Conservation (phyloP, 2,888 invertebrate species). For the Dastarcus helophoroides region DNA sequence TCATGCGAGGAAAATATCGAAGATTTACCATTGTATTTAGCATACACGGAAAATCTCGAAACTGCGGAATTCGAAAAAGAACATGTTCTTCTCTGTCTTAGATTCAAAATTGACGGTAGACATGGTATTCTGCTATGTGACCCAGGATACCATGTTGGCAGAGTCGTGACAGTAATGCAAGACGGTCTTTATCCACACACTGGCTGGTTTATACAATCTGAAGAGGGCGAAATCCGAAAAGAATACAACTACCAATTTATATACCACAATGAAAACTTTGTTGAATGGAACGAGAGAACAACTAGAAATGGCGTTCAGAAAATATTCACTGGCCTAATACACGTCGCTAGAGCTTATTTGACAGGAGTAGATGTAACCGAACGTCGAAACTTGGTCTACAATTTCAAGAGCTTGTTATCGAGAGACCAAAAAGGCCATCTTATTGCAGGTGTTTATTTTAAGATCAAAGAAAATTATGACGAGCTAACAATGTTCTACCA, state of each 20-base stretch:
- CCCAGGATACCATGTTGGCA: slow-evolving; percentile 83
- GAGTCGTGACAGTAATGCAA: slow-evolving; percentile 77
- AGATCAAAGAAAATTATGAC: slow-evolving; percentile 45
- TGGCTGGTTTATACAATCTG: slow-evolving; percentile 75
- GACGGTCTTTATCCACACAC: slow-evolving; percentile 80
- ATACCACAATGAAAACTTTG: slow-evolving; percentile 56
- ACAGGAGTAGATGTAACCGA: slow-evolving; percentile 79
- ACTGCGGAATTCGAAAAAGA: slow-evolving; percentile 65
- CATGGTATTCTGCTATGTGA: slow-evolving; percentile 71
- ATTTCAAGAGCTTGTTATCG: slow-evolving; percentile 67
- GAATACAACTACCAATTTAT: slow-evolving; percentile 75
- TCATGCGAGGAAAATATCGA: slow-evolving; percentile 82
- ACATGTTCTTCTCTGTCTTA: slow-evolving; percentile 72
- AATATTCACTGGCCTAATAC: slow-evolving; percentile 56
- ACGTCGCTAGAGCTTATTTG: slow-evolving; percentile 65
- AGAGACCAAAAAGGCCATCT: slow-evolving; percentile 76
- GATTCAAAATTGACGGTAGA: slow-evolving; percentile 60
- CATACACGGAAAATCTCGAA: slow-evolving; percentile 45
- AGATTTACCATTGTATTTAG: slow-evolving; percentile 47
- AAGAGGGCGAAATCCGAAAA: slow-evolving; percentile 62
- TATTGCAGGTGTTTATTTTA: slow-evolving; percentile 76
- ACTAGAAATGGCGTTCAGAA: slow-evolving; percentile 49
- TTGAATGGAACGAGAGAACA: slow-evolving; percentile 78
- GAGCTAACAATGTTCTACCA: slow-evolving; percentile 75
- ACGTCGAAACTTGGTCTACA: slow-evolving; percentile 78